A percentile compares a stretch with the other conserved stretches of the same genome.
Conservation (phyloP, 2,797 vertebrate species). For the Coracias cyanogaster region DNA sequence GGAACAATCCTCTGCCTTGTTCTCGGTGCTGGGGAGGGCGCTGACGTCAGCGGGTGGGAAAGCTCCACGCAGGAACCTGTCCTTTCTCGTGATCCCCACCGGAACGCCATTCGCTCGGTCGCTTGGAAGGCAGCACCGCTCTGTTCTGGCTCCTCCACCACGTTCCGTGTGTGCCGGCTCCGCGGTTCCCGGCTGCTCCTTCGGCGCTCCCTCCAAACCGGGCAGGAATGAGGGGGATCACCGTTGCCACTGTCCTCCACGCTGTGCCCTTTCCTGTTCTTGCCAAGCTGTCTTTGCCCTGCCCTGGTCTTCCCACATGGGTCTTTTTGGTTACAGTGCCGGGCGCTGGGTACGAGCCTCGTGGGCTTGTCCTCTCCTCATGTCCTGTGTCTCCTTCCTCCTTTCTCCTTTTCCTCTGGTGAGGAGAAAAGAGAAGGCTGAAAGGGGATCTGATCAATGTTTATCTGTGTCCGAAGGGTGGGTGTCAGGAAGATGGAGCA, state of each 20-base stretch:
- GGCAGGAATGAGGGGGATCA: neutral
- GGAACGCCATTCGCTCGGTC: neutral
- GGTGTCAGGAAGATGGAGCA: no score
- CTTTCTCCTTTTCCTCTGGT: no score
- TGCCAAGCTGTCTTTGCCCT: neutral
- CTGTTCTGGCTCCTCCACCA: accelerated
- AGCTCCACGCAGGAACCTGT: neutral
- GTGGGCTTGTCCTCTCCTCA: neutral
- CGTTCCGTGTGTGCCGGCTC: accelerated
- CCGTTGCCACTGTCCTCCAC: accelerated
- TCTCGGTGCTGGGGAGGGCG: neutral
- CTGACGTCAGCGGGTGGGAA: neutral
- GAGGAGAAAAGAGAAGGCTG: no score
- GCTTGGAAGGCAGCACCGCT: neutral
- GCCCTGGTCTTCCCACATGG: neutral
- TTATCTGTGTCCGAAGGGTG: no score
- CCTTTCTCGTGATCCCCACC: neutral
- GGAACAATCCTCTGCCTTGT: slow-evolving; percentile 6
- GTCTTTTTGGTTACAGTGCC: neutral
- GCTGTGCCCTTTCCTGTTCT: neutral
- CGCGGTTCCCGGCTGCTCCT: neutral
- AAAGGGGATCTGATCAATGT: no score
- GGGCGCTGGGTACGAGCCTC: accelerated
- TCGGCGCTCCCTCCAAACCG: neutral
- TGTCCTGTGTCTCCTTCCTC: neutral